These are phyloP conservation scores for Glaucidium brasilianum DNA, from an alignment of 2,113 vertebrate genomes.

Conservation along the genomic window DNA sequence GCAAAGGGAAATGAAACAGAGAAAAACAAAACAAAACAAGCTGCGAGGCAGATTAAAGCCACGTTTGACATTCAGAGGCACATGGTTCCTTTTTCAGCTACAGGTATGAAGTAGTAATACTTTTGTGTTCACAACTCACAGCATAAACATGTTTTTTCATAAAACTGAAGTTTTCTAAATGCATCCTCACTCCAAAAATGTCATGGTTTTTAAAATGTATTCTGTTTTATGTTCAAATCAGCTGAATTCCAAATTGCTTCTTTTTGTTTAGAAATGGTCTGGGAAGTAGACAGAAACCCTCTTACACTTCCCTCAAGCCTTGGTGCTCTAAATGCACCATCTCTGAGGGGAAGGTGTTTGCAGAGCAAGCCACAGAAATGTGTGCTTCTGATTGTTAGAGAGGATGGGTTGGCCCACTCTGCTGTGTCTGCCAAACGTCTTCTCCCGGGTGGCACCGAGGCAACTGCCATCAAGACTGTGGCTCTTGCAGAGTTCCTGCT, in stretches of 20 bases:
- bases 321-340: neutral
- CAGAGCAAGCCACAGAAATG: neutral
- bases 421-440: neutral
- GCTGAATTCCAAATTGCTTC: neutral
- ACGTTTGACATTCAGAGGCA: neutral
- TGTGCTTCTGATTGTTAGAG: neutral
- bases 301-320: neutral
- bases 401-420: neutral
- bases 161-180: neutral
- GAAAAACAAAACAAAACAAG: slow-evolving; percentile 50
- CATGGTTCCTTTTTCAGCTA: neutral
- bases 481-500: neutral
- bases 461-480: neutral
- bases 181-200: neutral
- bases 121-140: neutral
- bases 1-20: slow-evolving; percentile 60
- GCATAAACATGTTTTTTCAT: neutral
- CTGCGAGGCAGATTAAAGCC: slow-evolving; percentile 33
- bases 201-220: neutral
- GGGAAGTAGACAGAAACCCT: neutral
- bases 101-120: neutral
- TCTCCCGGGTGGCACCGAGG: neutral
- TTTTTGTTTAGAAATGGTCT: neutral
- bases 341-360: neutral
- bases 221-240: neutral